phyloP scores from a whole-genome alignment of 92 coral and sea anemone species.

The Porites rus region DNA sequence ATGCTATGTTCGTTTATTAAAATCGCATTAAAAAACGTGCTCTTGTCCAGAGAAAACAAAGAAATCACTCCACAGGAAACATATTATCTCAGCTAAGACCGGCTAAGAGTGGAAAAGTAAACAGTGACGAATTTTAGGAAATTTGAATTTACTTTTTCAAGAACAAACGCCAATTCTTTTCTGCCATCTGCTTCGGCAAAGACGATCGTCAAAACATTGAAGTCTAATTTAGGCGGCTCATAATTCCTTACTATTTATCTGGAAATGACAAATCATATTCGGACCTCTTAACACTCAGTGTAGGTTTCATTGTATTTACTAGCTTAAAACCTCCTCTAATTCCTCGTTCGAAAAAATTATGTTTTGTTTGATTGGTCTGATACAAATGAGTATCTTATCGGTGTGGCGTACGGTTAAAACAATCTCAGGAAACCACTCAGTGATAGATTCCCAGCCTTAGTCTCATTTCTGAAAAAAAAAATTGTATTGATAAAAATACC shows the following conservation, averaged over 20 bases:
- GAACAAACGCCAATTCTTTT: slow-evolving; percentile 41
- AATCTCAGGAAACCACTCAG: neutral
- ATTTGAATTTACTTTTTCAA: slow-evolving; percentile 47
- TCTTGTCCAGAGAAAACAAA: slow-evolving; percentile 29
- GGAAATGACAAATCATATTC: slow-evolving; percentile 33
- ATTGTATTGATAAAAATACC: neutral
- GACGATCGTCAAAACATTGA: slow-evolving; percentile 4
- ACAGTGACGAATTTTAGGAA: slow-evolving; percentile 33
- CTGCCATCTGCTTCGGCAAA: slow-evolving; percentile 51
- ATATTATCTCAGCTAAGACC: slow-evolving; percentile 12
- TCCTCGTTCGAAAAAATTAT: slow-evolving; percentile 10
- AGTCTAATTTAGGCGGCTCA: slow-evolving; percentile 19
- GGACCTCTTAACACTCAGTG: neutral
- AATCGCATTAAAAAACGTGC: slow-evolving; percentile 60
- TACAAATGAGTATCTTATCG: slow-evolving; percentile 25
- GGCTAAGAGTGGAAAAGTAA: slow-evolving; percentile 35
- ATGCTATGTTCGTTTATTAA: slow-evolving; percentile 39
- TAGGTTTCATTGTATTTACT: slow-evolving; percentile 7
- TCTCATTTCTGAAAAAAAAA: neutral
- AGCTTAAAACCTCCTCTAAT: slow-evolving; percentile 28
- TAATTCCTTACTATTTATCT: slow-evolving; percentile 42
- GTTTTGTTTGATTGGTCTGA: slow-evolving; percentile 28
- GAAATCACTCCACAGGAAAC: slow-evolving; percentile 31
- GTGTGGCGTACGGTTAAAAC: neutral
- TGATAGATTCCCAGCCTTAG: neutral